Percentiles rank a stretch among this genome's conserved stretches.
These are phyloP conservation scores for Dicyrtoma fusca DNA, from an alignment of 2,888 invertebrate species.

Conservation along the genomic window DNA sequence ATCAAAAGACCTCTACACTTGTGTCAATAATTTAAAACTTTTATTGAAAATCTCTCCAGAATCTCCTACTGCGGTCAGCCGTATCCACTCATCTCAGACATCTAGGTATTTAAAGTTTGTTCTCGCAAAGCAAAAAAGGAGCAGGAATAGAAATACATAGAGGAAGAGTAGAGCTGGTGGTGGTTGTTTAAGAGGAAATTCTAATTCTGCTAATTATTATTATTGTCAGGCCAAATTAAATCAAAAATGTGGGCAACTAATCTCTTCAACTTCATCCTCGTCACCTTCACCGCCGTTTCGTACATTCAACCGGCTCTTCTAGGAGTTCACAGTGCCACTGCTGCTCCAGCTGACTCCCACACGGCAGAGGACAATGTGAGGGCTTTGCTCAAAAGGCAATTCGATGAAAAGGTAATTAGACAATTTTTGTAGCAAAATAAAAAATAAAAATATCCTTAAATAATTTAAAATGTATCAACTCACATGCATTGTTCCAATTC, in stretches of 20 bases:
- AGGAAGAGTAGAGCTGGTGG: too few species aligned
- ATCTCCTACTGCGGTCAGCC: too few species aligned
- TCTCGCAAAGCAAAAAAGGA: not conserved
- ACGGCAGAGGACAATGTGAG: conserved; percentile 51
- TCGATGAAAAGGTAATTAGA: conserved; percentile 54
- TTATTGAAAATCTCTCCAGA: too few species aligned
- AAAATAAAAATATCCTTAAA: too few species aligned
- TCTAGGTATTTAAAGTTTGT: not conserved
- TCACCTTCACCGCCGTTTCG: conserved; percentile 2
- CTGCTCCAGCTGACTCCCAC: conserved; percentile 37
- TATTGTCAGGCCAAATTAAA: too few species aligned
- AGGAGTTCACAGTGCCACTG: conserved; percentile 15
- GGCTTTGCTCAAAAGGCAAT: conserved; percentile 52
- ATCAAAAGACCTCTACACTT: not conserved
- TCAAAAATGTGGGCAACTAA: not conserved
- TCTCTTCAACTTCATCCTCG: not conserved
- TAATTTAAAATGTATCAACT: too few species aligned
- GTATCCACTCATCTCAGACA: not conserved
- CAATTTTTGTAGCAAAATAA: too few species aligned
- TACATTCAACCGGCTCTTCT: conserved; percentile 11
- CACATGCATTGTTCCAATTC: too few species aligned
- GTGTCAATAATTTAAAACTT: too few species aligned
- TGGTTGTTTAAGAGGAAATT: too few species aligned
- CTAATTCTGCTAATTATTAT: too few species aligned
- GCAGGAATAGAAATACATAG: not conserved